Evolutionary conservation across 2,797 vertebrate species (phyloP).

Genomic region (Galago senegalensis): DNA sequence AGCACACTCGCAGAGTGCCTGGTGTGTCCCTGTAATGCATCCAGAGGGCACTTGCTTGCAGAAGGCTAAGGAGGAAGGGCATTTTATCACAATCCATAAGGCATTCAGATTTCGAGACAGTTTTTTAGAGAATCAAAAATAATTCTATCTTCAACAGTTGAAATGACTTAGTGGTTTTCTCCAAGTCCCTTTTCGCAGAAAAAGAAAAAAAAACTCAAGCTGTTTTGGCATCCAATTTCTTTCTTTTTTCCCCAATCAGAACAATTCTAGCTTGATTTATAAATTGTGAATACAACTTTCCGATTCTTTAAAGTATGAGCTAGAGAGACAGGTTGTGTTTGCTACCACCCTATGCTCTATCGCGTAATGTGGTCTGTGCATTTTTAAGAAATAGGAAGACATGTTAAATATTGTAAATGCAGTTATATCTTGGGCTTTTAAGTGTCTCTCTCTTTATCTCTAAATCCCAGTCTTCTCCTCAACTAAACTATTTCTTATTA

Average conservation of each 20-base stretch:
- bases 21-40: slow-evolving; percentile 72
- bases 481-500: neutral
- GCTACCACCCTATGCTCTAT: neutral
- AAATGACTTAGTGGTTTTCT: slow-evolving; percentile 77
- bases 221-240: neutral
- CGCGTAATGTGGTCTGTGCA: neutral
- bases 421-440: neutral
- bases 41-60: slow-evolving; percentile 76
- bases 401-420: slow-evolving; percentile 6
- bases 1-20: slow-evolving; percentile 69
- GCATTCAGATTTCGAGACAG: slow-evolving; percentile 76
- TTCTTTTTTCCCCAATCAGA: slow-evolving; percentile 41
- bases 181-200: neutral
- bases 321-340: neutral
- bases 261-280: slow-evolving; percentile 53
- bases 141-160: slow-evolving; percentile 76
- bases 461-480: neutral
- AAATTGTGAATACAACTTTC: neutral
- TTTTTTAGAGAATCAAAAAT: slow-evolving; percentile 81
- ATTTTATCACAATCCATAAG: slow-evolving; percentile 71
- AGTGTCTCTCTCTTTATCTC: accelerated
- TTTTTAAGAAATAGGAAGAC: slow-evolving; percentile 41
- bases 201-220: neutral
- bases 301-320: neutral
- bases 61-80: slow-evolving; percentile 55